A percentile compares a stretch with the other conserved stretches of the same genome.
Conservation (phyloP, 2,888 invertebrate species). For the Flexamia atlantica region DNA sequence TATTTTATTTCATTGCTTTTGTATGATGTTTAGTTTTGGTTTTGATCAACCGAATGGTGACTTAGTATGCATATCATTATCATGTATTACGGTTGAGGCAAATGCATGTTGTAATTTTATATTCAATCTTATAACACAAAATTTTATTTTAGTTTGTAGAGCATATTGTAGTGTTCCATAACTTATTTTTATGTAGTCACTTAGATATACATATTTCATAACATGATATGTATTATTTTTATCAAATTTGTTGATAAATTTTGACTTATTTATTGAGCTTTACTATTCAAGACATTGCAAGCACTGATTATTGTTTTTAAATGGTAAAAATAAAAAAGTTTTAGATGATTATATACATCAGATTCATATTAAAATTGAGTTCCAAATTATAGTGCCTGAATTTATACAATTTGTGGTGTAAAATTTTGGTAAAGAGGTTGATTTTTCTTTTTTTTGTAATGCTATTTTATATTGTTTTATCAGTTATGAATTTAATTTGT, state of each 20-base stretch:
- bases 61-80: conserved; percentile 51
- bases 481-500: conserved; percentile 28
- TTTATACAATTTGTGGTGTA: conserved; percentile 7
- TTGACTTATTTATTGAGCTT: conserved; percentile 42
- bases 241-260: conserved; percentile 21
- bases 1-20: conserved; percentile 1
- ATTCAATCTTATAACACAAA: conserved; percentile 20
- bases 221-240: conserved; percentile 38
- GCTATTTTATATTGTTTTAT: not conserved
- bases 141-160: conserved; percentile 54
- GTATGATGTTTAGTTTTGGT: conserved; percentile 25
- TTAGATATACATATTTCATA: conserved; percentile 42
- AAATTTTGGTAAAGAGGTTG: not conserved
- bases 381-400: conserved; percentile 41
- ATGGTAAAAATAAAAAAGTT: not conserved
- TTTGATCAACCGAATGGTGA: conserved; percentile 41
- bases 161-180: conserved; percentile 47
- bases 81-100: conserved; percentile 51
- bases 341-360: not conserved
- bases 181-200: conserved; percentile 51
- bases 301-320: conserved; percentile 19
- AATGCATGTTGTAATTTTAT: conserved; percentile 34
- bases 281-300: not conserved
- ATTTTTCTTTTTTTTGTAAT: conserved; percentile 9
- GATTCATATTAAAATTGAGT: conserved; percentile 3